A percentile compares a stretch with the other conserved stretches of the same genome.
Conservation (phyloP, 1,140 invertebrate species). For the Lordiphosa mommai region DNA sequence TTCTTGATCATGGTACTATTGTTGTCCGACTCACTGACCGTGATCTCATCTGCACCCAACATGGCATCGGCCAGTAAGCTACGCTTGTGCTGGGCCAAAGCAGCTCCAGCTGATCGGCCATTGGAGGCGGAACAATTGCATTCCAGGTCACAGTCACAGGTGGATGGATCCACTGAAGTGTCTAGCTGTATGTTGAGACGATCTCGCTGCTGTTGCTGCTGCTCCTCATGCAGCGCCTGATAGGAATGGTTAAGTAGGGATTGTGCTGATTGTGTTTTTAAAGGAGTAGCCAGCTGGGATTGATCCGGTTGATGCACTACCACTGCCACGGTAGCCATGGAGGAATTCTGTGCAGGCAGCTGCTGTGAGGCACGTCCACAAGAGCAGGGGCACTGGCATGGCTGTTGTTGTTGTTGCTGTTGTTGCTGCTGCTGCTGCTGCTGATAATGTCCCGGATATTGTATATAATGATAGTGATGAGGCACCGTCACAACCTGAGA, state of each 20-base stretch:
- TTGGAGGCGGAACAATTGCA: slow-evolving; percentile 50
- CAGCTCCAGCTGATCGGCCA: slow-evolving; percentile 5
- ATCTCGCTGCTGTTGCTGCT: slow-evolving; percentile 24
- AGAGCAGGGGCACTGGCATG: slow-evolving; percentile 69
- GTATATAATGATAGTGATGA: slow-evolving; percentile 78
- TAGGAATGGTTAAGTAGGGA: slow-evolving; percentile 74
- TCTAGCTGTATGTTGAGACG: slow-evolving; percentile 48
- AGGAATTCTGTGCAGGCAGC: slow-evolving; percentile 31
- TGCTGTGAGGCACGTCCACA: slow-evolving; percentile 57
- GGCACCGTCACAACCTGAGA: slow-evolving; percentile 19
- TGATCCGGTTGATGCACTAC: slow-evolving; percentile 62
- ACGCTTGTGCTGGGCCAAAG: slow-evolving; percentile 52
- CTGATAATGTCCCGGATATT: slow-evolving; percentile 69
- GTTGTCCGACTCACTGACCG: slow-evolving; percentile 77
- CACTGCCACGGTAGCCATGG: slow-evolving; percentile 68
- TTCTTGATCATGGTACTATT: slow-evolving; percentile 75
- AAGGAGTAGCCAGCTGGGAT: slow-evolving; percentile 1
- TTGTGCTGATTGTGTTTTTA: slow-evolving; percentile 63
- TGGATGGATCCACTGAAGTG: slow-evolving; percentile 32
- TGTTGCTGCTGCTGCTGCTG: slow-evolving; percentile 32
- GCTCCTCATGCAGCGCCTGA: slow-evolving; percentile 61
- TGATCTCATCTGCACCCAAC: slow-evolving; percentile 72
- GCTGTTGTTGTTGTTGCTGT: slow-evolving; percentile 25
- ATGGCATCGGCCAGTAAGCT: slow-evolving; percentile 66
- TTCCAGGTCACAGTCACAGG: slow-evolving; percentile 70